Evolutionary conservation across 2,797 vertebrate genomes (phyloP).

Genomic region (Macropodus opercularis): DNA sequence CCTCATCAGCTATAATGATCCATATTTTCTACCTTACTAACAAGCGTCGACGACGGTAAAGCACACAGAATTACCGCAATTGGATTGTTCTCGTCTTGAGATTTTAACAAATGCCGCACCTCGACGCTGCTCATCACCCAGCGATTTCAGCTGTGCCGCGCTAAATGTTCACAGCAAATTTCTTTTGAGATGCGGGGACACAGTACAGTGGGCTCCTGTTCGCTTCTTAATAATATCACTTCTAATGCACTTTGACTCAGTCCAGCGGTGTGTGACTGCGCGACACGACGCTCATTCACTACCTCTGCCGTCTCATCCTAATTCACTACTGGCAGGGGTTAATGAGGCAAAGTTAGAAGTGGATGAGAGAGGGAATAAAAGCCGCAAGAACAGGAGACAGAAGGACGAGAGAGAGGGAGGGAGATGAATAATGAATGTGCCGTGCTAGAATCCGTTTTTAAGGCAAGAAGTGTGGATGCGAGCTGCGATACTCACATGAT

Average conservation of each 20-base stretch:
- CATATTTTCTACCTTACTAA: constrained; percentile 44
- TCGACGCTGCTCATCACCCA: constrained; percentile 8
- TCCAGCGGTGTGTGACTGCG: constrained; percentile 45
- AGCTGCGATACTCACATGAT: constrained; percentile 63
- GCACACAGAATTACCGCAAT: constrained; percentile 11
- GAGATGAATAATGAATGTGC: constrained; percentile 79
- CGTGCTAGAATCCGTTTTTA: constrained; percentile 74
- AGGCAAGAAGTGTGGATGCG: constrained; percentile 69
- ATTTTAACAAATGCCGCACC: constrained; percentile 33
- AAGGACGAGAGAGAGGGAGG: constrained; percentile 44
- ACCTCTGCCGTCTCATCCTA: constrained; percentile 37
- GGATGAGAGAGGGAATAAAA: constrained; percentile 49
- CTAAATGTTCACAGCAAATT: constrained; percentile 47
- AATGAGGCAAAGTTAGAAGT: constrained; percentile 69
- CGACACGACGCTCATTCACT: constrained; percentile 43
- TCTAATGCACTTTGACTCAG: constrained; percentile 50
- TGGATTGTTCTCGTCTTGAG: constrained; percentile 35
- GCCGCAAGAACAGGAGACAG: constrained; percentile 49
- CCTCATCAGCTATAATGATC: constrained; percentile 48
- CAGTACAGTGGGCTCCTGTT: constrained; percentile 36
- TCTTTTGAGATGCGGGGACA: constrained; percentile 32
- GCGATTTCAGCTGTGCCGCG: constrained; percentile 25
- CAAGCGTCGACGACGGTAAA: constrained; percentile 36
- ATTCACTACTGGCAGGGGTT: constrained; percentile 61
- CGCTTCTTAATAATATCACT: constrained; percentile 49